phyloP scores from a whole-genome alignment of 2,113 vertebrate genomes.

The Spermophilus dauricus region DNA sequence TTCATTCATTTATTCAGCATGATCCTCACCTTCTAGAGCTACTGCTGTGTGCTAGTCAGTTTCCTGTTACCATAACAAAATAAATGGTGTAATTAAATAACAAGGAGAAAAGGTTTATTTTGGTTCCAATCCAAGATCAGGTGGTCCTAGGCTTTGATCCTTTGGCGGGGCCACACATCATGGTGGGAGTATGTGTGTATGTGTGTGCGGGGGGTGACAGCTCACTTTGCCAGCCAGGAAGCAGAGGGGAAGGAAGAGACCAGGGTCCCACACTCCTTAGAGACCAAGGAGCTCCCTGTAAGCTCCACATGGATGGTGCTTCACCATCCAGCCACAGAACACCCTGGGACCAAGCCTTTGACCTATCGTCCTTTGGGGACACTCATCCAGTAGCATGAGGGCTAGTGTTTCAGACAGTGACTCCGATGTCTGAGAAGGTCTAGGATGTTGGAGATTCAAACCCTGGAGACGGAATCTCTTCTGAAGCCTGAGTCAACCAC shows the following conservation, averaged over 20 bases:
- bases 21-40: too few relatives aligned
- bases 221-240: background rate
- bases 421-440: fast-evolving
- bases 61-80: background rate
- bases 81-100: background rate
- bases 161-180: too few relatives aligned
- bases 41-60: background rate
- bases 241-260: background rate
- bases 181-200: too few relatives aligned
- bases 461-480: background rate
- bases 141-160: background rate
- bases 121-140: background rate
- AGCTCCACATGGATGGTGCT: background rate
- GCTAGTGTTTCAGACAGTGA: fast-evolving
- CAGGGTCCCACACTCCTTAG: fast-evolving
- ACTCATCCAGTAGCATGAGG: background rate
- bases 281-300: background rate
- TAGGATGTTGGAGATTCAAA: background rate
- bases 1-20: too few relatives aligned
- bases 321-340: too few relatives aligned
- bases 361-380: fast-evolving
- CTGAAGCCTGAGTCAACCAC: background rate
- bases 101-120: background rate
- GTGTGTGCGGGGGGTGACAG: too few relatives aligned
- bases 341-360: too few relatives aligned